Conservation (phyloP, 2,113 vertebrate species). For the Brachypteracias leptosomus region DNA sequence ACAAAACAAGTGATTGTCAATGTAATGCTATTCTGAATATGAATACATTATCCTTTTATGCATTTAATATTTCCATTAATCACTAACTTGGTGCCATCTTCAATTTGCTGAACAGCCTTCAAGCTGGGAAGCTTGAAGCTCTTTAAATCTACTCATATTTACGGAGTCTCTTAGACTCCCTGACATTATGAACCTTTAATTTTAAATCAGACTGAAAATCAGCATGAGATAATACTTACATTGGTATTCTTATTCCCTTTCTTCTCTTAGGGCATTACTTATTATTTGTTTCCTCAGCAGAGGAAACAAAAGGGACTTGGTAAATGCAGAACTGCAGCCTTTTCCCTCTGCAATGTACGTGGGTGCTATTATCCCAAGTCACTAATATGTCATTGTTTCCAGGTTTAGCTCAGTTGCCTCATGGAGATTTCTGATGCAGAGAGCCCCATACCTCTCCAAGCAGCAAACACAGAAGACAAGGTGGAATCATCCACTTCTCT, state of each 20-base stretch:
- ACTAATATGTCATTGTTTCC: neutral
- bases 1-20: slow-evolving; percentile 66
- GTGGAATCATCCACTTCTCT: neutral
- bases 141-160: slow-evolving; percentile 39
- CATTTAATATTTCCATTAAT: slow-evolving; percentile 67
- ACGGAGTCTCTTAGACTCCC: slow-evolving; percentile 5
- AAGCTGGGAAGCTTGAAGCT: slow-evolving; percentile 10
- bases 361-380: neutral
- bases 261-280: neutral
- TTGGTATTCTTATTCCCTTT: neutral
- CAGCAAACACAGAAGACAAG: neutral
- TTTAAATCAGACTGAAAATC: slow-evolving; percentile 35
- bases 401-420: neutral
- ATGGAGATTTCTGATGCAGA: neutral
- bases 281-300: neutral
- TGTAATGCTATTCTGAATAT: slow-evolving; percentile 41
- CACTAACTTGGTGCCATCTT: slow-evolving; percentile 15
- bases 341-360: neutral
- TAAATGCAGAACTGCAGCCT: neutral
- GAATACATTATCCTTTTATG: slow-evolving; percentile 54
- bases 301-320: neutral
- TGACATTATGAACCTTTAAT: slow-evolving; percentile 34
- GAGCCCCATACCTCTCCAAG: neutral
- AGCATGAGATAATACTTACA: neutral
- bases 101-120: slow-evolving; percentile 32